These are phyloP conservation scores for Malurus elegans DNA, from an alignment of 2,113 vertebrate species.

Conservation along the genomic window DNA sequence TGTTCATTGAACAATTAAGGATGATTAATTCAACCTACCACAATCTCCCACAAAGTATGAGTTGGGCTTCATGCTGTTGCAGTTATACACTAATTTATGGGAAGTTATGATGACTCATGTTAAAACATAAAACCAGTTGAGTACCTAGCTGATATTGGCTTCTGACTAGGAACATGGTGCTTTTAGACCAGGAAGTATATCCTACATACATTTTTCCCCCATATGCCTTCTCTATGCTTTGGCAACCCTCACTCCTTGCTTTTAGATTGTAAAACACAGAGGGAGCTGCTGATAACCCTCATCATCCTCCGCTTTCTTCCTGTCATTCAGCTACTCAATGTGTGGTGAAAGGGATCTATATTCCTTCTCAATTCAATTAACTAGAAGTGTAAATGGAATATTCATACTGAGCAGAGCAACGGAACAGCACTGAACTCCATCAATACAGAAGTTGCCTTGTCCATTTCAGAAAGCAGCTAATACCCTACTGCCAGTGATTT, in stretches of 20 bases:
- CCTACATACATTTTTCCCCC: neutral
- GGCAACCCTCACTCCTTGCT: neutral
- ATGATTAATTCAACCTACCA: neutral
- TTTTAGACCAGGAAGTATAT: neutral
- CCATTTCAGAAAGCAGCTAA: neutral
- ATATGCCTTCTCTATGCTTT: neutral
- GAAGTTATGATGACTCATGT: neutral
- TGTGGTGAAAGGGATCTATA: neutral
- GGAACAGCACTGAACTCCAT: neutral
- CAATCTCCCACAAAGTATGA: neutral
- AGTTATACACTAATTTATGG: neutral
- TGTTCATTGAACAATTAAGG: neutral
- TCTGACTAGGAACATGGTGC: neutral
- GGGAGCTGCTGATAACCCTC: neutral
- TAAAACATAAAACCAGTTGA: neutral
- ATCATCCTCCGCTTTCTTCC: neutral
- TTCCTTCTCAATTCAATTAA: neutral
- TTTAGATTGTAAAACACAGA: neutral
- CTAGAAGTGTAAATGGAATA: neutral
- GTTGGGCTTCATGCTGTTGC: neutral
- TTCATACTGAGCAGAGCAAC: neutral
- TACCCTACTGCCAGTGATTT: neutral
- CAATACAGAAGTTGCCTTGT: neutral
- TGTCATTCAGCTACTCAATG: neutral
- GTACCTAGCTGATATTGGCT: neutral